Evolutionary conservation across 2,113 vertebrate genomes (phyloP).

Genomic region (Dromaius novaehollandiae): DNA sequence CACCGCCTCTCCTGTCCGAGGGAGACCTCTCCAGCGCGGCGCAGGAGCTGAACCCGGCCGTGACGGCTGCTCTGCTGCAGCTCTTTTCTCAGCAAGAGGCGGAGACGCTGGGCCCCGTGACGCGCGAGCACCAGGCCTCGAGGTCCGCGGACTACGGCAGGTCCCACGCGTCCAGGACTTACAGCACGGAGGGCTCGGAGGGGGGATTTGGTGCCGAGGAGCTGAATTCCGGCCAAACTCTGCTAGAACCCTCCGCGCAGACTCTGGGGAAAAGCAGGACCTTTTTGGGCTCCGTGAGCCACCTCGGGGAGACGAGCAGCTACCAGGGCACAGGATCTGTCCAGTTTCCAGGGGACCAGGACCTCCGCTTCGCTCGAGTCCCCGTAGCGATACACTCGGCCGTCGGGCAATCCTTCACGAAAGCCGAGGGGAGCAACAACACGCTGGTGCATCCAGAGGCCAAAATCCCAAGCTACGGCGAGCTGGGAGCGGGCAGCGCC

Average conservation of each 20-base stretch:
- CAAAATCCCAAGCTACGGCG: slow-evolving; percentile 74
- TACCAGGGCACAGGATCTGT: slow-evolving; percentile 83
- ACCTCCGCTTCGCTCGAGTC: slow-evolving; percentile 89
- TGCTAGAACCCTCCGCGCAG: slow-evolving; percentile 77
- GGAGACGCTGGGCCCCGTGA: slow-evolving; percentile 73
- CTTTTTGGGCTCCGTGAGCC: slow-evolving; percentile 83
- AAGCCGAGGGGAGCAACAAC: slow-evolving; percentile 80
- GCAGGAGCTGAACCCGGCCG: slow-evolving; percentile 86
- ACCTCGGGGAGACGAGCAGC: slow-evolving; percentile 79
- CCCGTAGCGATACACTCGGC: slow-evolving; percentile 72
- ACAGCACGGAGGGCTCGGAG: slow-evolving; percentile 73
- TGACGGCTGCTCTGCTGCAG: slow-evolving; percentile 92
- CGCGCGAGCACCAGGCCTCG: slow-evolving; percentile 68
- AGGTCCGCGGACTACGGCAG: slow-evolving; percentile 68
- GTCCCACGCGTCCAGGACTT: slow-evolving; percentile 77
- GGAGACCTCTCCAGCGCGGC: slow-evolving; percentile 68
- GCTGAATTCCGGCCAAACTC: slow-evolving; percentile 70
- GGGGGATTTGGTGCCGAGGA: slow-evolving; percentile 77
- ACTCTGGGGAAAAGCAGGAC: slow-evolving; percentile 82
- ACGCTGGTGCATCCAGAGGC: slow-evolving; percentile 76
- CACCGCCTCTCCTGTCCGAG: slow-evolving; percentile 73
- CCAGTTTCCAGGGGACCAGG: slow-evolving; percentile 95
- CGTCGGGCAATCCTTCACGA: slow-evolving; percentile 73
- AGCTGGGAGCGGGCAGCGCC: slow-evolving; percentile 67
- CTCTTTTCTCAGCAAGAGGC: slow-evolving; percentile 91